Conservation (phyloP, 2,797 vertebrate genomes). For the Helostoma temminkii region DNA sequence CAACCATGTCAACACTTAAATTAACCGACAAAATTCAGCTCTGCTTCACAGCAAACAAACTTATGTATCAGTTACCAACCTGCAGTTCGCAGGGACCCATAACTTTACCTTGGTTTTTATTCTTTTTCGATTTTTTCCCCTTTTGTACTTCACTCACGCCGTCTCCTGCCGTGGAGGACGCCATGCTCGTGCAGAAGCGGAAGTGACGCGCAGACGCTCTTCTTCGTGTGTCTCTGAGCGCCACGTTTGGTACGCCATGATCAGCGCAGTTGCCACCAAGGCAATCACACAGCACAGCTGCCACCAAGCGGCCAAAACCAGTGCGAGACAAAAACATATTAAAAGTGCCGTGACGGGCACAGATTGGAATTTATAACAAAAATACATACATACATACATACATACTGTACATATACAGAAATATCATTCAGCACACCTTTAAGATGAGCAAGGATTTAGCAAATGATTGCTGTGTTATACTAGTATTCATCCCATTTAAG, state of each 20-base stretch:
- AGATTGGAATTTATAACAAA: no score
- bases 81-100: rapidly evolving
- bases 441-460: no score
- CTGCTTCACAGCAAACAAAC: rapidly evolving
- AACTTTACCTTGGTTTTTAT: slow-evolving; percentile 58
- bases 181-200: slow-evolving; percentile 67
- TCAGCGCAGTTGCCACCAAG: no score
- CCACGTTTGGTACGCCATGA: no score
- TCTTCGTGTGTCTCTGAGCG: background rate
- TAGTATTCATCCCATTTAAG: no score
- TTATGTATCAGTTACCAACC: rapidly evolving
- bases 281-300: background rate
- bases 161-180: slow-evolving; percentile 56
- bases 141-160: slow-evolving; percentile 60
- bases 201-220: slow-evolving; percentile 31
- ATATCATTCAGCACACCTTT: no score
- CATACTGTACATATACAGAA: no score
- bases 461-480: no score
- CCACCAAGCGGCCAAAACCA: background rate
- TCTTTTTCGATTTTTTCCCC: slow-evolving; percentile 62
- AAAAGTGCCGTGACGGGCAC: no score
- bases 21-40: rapidly evolving
- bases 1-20: background rate
- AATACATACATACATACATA: no score
- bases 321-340: no score